Percentiles rank a stretch among this genome's conserved stretches.
Evolutionary conservation across 2,113 vertebrate species (phyloP).

Genomic region (Glareola pratincola): DNA sequence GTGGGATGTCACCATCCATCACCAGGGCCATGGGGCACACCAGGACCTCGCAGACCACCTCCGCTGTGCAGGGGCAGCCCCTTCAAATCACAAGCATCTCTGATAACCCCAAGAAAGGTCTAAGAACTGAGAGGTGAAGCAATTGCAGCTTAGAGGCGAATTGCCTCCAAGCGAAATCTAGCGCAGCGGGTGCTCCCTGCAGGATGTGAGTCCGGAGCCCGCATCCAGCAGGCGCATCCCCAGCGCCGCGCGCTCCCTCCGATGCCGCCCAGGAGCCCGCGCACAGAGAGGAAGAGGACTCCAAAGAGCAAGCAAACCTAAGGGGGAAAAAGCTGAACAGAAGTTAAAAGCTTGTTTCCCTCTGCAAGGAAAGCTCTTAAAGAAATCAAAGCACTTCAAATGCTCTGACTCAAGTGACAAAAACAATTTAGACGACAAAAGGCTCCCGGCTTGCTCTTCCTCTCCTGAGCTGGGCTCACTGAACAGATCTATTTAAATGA

Average conservation of each 20-base stretch:
- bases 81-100: not conserved
- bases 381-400: slow-evolving; percentile 52
- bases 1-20: not conserved
- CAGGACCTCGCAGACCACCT: fast-evolving
- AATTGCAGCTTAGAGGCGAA: not conserved
- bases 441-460: not conserved
- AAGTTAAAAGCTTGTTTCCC: slow-evolving; percentile 30
- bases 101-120: not conserved
- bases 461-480: slow-evolving; percentile 13
- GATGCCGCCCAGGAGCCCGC: fast-evolving
- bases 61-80: not conserved
- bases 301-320: not conserved
- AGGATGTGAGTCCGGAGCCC: not conserved
- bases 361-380: slow-evolving; percentile 19
- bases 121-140: not conserved
- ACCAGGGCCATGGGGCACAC: not conserved
- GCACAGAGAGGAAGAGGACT: not conserved
- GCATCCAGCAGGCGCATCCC: fast-evolving
- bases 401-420: slow-evolving; percentile 43
- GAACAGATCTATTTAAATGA: slow-evolving; percentile 55
- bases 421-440: slow-evolving; percentile 62
- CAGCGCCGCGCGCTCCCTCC: not conserved
- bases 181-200: fast-evolving
- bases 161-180: too few species aligned
- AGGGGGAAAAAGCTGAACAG: not conserved